These are phyloP conservation scores for Stictonetta naevosa DNA, from an alignment of 2,113 vertebrate genomes.

Conservation along the genomic window DNA sequence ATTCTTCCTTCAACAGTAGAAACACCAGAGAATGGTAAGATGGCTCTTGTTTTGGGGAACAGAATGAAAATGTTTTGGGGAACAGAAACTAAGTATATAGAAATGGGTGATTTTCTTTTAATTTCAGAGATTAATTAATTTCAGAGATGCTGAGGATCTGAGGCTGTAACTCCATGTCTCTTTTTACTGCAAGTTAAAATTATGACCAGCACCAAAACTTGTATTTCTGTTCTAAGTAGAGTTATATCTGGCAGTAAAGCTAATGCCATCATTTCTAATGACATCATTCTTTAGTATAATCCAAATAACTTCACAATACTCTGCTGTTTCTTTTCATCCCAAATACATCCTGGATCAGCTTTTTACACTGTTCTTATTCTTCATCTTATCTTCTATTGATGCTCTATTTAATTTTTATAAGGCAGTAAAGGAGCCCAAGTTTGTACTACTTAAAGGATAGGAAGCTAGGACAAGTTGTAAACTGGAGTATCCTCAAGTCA, in stretches of 20 bases:
- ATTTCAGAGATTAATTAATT: constrained; percentile 18
- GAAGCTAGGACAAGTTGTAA: not conserved
- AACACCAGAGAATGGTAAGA: constrained; percentile 76
- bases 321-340: constrained; percentile 18
- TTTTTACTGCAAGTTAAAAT: constrained; percentile 15
- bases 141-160: not conserved
- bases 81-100: not conserved
- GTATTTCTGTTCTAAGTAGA: not conserved
- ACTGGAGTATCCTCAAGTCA: not conserved
- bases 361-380: not conserved
- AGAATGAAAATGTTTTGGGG: not conserved
- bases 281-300: not conserved
- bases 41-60: not conserved
- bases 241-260: not conserved
- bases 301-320: not conserved
- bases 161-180: not conserved
- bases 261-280: not conserved
- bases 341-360: not conserved
- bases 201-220: not conserved
- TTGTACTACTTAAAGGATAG: not conserved
- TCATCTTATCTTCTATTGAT: not conserved
- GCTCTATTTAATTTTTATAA: not conserved
- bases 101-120: not conserved
- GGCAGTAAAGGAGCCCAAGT: not conserved
- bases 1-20: constrained; percentile 75